Percentiles rank a stretch among this genome's conserved stretches.
phyloP scores from a whole-genome alignment of 2,113 vertebrate genomes.

The Edolisoma coerulescens region DNA sequence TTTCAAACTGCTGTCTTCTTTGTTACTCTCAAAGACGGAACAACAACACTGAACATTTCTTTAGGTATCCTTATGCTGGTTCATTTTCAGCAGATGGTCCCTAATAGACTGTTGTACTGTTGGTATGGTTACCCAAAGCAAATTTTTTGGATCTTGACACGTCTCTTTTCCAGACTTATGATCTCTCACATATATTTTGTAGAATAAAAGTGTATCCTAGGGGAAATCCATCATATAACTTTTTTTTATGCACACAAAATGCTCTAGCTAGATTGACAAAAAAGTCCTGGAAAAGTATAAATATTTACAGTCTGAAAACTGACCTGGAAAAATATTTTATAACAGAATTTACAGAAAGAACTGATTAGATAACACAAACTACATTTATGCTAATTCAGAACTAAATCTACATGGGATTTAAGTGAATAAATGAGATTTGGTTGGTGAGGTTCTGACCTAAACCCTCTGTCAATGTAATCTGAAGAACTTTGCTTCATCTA shows the following conservation, averaged over 20 bases:
- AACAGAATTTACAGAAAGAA: background rate
- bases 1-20: background rate
- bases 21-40: background rate
- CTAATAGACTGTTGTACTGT: conserved; percentile 19
- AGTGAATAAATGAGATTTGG: background rate
- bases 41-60: background rate
- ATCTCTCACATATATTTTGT: background rate
- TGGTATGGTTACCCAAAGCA: conserved; percentile 46
- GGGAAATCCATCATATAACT: background rate
- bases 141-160: background rate
- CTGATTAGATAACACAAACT: background rate
- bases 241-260: background rate
- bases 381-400: background rate
- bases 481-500: background rate
- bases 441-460: background rate
- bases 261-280: background rate
- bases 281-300: background rate
- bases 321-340: background rate
- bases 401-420: background rate
- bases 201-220: background rate
- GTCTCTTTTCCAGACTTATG: background rate
- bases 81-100: conserved; percentile 56
- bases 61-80: conserved; percentile 35
- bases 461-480: background rate
- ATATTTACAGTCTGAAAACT: background rate